Percentiles rank a stretch among this genome's conserved stretches.
Conservation (phyloP, 2,888 invertebrate species). For the Hypercompe scribonia region DNA sequence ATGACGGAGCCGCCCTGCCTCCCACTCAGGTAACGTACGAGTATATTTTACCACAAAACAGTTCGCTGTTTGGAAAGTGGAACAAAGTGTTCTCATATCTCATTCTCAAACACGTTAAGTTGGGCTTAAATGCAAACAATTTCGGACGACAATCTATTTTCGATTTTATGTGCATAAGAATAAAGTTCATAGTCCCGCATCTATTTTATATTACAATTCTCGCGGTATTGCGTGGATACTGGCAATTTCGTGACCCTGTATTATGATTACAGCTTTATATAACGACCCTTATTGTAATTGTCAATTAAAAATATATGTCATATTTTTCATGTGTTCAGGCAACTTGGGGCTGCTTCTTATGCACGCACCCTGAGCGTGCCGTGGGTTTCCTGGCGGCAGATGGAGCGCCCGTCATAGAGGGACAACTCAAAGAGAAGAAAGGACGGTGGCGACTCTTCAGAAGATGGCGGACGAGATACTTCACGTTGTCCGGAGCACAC, state of each 20-base stretch:
- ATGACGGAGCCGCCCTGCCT: slow-evolving; percentile 55
- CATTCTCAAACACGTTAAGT: too few relatives aligned
- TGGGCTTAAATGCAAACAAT: too few relatives aligned
- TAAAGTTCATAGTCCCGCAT: neutral
- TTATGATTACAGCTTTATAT: neutral
- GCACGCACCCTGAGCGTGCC: slow-evolving; percentile 96
- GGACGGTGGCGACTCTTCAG: slow-evolving; percentile 95
- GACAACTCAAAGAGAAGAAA: slow-evolving; percentile 71
- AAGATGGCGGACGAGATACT: slow-evolving; percentile 97
- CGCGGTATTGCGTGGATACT: too few relatives aligned
- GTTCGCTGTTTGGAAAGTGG: too few relatives aligned
- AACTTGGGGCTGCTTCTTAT: slow-evolving; percentile 96
- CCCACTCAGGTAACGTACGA: slow-evolving; percentile 54
- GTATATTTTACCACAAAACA: neutral
- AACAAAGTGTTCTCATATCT: too few relatives aligned
- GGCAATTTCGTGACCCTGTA: neutral
- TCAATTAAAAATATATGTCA: too few relatives aligned
- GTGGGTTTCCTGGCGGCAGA: slow-evolving; percentile 93
- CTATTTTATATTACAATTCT: neutral
- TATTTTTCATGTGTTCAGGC: slow-evolving; percentile 42
- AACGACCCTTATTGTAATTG: neutral
- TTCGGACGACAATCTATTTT: too few relatives aligned
- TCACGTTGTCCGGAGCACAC: slow-evolving; percentile 96
- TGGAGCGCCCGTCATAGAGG: slow-evolving; percentile 94
- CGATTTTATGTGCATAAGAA: neutral